Evolutionary conservation across 2,113 vertebrate species (phyloP).

Genomic region (Passer domesticus): DNA sequence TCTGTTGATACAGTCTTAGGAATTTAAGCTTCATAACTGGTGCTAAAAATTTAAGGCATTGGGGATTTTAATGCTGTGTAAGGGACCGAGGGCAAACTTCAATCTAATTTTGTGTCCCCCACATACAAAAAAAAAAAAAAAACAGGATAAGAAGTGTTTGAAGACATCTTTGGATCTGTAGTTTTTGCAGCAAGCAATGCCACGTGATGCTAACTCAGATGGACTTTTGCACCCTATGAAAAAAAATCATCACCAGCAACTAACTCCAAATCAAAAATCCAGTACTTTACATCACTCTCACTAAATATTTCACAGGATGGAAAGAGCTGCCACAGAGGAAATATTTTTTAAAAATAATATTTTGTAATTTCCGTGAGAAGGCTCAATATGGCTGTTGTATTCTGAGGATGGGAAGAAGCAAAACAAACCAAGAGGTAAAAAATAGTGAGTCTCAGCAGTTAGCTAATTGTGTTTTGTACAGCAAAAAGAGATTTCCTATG

Average conservation of each 20-base stretch:
- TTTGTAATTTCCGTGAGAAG: constrained; percentile 68
- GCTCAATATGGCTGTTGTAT: constrained; percentile 65
- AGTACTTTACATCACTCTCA: constrained; percentile 12
- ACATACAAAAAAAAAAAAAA: not conserved
- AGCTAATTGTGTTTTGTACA: constrained; percentile 69
- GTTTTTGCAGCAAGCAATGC: constrained; percentile 72
- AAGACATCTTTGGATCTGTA: not conserved
- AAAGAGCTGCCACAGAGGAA: constrained; percentile 65
- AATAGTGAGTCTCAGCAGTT: constrained; percentile 1
- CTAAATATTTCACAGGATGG: constrained; percentile 77
- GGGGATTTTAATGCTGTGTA: not conserved
- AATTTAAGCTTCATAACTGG: not conserved
- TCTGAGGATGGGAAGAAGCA: not conserved
- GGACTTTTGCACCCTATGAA: constrained; percentile 74
- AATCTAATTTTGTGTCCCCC: not conserved
- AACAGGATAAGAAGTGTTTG: not conserved
- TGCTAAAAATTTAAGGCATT: not conserved
- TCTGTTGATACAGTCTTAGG: not conserved
- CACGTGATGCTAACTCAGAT: constrained; percentile 72
- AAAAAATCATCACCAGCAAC: constrained; percentile 67
- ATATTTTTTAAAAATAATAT: constrained; percentile 49
- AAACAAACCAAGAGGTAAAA: not conserved
- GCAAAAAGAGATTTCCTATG: constrained; percentile 77
- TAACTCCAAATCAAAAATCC: constrained; percentile 75
- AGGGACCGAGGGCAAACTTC: not conserved